A percentile compares a stretch with the other conserved stretches of the same genome.
phyloP scores from a whole-genome alignment of 2,888 invertebrate genomes.

The Auanema sp. region DNA sequence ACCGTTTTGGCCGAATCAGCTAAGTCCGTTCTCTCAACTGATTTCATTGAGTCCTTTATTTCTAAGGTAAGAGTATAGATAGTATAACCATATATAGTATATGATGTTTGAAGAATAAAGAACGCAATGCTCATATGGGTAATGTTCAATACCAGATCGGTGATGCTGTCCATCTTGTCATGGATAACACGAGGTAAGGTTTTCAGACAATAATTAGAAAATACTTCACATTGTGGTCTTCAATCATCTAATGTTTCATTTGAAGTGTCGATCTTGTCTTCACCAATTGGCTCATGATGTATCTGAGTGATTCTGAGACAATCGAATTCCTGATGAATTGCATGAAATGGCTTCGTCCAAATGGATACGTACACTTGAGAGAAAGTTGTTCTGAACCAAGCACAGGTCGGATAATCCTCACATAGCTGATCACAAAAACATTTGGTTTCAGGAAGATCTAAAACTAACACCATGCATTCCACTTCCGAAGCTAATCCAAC shows the following conservation, averaged over 20 bases:
- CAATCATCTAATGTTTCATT: constrained; percentile 2
- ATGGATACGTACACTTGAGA: constrained; percentile 68
- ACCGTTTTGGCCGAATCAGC: constrained; percentile 67
- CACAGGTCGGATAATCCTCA: constrained; percentile 62
- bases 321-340: constrained; percentile 66
- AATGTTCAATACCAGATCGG: constrained; percentile 68
- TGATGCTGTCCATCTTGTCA: constrained; percentile 68
- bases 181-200: constrained; percentile 62
- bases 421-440: background rate
- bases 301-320: constrained; percentile 68
- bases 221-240: too few relatives aligned
- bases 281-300: constrained; percentile 72
- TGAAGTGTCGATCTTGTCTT: constrained; percentile 69
- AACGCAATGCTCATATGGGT: constrained; percentile 65
- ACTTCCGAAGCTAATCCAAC: constrained; percentile 57
- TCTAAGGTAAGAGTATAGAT: constrained; percentile 54
- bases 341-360: constrained; percentile 68
- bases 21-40: constrained; percentile 67
- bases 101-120: constrained; percentile 65
- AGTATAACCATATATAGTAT: background rate
- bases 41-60: constrained; percentile 70
- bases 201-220: too few relatives aligned
- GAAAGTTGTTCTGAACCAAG: constrained; percentile 70
- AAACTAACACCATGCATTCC: constrained; percentile 47
- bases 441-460: constrained; percentile 29